Percentiles rank a stretch among this genome's conserved stretches.
Evolutionary conservation across 2,113 vertebrate genomes (phyloP).

Genomic region (Megatriorchis doriae): DNA sequence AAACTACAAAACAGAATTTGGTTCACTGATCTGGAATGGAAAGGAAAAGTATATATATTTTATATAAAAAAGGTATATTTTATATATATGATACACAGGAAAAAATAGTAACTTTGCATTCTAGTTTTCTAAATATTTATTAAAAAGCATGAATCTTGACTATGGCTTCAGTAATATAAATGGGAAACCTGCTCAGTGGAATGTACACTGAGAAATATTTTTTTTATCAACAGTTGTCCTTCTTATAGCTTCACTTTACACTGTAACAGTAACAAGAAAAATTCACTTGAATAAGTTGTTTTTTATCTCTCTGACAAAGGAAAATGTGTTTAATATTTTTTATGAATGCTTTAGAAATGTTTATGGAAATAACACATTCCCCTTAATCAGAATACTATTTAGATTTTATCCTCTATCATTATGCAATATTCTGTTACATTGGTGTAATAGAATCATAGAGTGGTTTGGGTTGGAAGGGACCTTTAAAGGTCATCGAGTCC

Average conservation of each 20-base stretch:
- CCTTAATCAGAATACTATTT: neutral
- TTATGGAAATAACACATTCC: neutral
- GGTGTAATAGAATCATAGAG: neutral
- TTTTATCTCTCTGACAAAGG: neutral
- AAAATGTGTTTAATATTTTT: neutral
- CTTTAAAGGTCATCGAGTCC: neutral
- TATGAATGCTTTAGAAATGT: neutral
- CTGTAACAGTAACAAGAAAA: neutral
- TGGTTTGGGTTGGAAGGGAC: neutral
- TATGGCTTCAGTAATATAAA: neutral
- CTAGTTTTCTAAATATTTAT: neutral
- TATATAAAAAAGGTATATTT: neutral
- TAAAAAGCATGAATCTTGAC: neutral
- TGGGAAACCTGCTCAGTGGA: neutral
- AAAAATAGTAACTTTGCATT: neutral
- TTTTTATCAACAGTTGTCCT: neutral
- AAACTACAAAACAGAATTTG: neutral
- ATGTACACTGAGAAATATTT: neutral
- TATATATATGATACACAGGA: neutral
- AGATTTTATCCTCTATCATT: neutral
- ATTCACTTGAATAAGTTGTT: neutral
- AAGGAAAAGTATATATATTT: neutral
- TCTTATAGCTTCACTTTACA: neutral
- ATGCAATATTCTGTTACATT: neutral
- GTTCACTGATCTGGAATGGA: neutral